Evolutionary conservation across 2,888 invertebrate species (phyloP).

Genomic region (Sericinus montela): DNA sequence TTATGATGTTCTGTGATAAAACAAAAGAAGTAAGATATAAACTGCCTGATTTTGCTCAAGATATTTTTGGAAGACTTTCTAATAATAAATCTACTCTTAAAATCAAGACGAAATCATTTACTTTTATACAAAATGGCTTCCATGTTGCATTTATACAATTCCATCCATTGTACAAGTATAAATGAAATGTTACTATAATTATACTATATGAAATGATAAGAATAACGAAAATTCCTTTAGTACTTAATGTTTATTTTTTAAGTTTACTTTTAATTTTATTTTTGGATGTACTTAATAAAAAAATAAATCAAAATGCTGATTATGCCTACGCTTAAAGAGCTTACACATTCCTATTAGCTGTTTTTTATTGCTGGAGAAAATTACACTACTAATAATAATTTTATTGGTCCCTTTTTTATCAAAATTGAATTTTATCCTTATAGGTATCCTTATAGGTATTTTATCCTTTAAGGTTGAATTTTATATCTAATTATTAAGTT

Average conservation of each 20-base stretch:
- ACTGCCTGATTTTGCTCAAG: constrained; percentile 14
- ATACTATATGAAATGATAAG: constrained; percentile 4
- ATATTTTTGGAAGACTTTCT: constrained; percentile 22
- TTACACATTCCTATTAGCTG: neutral
- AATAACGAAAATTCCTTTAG: constrained; percentile 11
- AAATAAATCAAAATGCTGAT: constrained; percentile 1
- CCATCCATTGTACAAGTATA: constrained; percentile 12
- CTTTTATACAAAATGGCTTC: neutral
- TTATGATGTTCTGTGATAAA: constrained; percentile 21
- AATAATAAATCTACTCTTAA: constrained; percentile 1
- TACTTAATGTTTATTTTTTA: constrained; percentile 22
- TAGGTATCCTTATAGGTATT: no score
- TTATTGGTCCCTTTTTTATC: no score
- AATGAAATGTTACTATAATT: constrained; percentile 10
- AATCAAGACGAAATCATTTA: neutral
- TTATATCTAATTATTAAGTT: no score
- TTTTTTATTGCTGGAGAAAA: neutral
- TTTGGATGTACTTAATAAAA: constrained; percentile 19
- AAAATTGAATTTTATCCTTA: no score
- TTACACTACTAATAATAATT: neutral
- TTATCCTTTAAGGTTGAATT: no score
- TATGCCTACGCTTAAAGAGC: neutral
- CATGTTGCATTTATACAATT: constrained; percentile 6
- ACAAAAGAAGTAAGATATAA: constrained; percentile 13
- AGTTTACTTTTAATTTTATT: constrained; percentile 14